Base-by-base conservation (phyloP, 2,113 vertebrate genomes). In the Alces alces region DNA sequence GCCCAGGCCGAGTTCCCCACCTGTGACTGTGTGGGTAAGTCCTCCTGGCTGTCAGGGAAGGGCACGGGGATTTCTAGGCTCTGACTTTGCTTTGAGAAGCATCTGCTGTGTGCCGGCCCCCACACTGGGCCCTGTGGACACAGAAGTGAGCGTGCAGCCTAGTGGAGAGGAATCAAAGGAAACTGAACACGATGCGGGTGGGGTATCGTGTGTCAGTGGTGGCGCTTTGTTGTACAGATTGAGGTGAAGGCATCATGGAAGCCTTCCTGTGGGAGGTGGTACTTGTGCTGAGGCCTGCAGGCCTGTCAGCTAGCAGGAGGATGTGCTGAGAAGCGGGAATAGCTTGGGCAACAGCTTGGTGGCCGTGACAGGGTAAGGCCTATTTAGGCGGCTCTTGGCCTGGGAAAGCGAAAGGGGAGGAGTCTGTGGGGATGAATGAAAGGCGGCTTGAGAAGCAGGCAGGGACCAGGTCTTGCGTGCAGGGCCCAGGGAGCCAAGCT, bases 1-100 rank as follows among this genome's bases (percentile, higher is more conserved):
- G 99, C 99, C 0, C 99, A 99, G 88, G 98, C 99, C 0, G 99
- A 99, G 36, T 99, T 99, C 96, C 99, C 99, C n/a, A 98, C 97
- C 96, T 99, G 99, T 16, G 99, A 99, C 93, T 99, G 99, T 0
- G 99, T 99, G 0, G 99, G 99, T 99, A 98, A 99, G 99, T 43
- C 55, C 0, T 1, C 25, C 43, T 1, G 76, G 91, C 60, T n/a
- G 28, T 79, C 11, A 9, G 82, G 83, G 55, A 80, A n/a, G 70
- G 86, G 57, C 8, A 0, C 13, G 30, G 50, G 45, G 33, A 36
- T 58, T 60, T 93, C 92, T 60, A 7, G 66, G 4, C 45, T 66
- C 47, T 19, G 17, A 43, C 25, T 86, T 52, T 27, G 33, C 25
- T 87, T 15, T 54, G 54, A 43, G 58, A 82, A n/a, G 39, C 7